Conservation (phyloP, 2,888 invertebrate species). For the Balanococcus diminutus region DNA sequence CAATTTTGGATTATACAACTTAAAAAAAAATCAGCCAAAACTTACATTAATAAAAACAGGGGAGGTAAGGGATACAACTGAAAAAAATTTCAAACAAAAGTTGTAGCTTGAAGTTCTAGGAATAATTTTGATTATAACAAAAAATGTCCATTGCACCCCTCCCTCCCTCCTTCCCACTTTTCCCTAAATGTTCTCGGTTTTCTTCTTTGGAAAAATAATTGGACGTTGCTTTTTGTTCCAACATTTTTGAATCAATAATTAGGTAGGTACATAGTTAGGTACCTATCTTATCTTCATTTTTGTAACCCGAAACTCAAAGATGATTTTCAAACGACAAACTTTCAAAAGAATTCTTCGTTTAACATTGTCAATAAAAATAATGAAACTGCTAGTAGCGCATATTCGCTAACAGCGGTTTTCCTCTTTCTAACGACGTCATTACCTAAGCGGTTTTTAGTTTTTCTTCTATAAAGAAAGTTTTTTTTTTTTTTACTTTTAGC, state of each 20-base stretch:
- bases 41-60: no score
- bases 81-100: no score
- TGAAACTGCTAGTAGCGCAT: background rate
- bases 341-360: background rate
- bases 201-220: background rate
- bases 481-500: background rate
- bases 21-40: no score
- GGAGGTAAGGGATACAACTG: no score
- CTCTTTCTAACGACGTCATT: background rate
- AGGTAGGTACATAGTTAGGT: no score
- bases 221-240: background rate
- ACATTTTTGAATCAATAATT: background rate
- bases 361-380: background rate
- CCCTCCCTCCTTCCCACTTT: no score
- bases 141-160: no score
- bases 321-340: background rate
- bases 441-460: background rate
- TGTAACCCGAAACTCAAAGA: background rate
- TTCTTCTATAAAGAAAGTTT: constrained; percentile 1
- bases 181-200: background rate
- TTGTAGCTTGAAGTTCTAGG: no score
- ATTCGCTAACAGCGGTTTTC: background rate
- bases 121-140: no score
- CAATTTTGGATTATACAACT: no score
- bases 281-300: no score